Base-by-base conservation (phyloP, 2,113 vertebrate species). In the Cottus gobio region DNA sequence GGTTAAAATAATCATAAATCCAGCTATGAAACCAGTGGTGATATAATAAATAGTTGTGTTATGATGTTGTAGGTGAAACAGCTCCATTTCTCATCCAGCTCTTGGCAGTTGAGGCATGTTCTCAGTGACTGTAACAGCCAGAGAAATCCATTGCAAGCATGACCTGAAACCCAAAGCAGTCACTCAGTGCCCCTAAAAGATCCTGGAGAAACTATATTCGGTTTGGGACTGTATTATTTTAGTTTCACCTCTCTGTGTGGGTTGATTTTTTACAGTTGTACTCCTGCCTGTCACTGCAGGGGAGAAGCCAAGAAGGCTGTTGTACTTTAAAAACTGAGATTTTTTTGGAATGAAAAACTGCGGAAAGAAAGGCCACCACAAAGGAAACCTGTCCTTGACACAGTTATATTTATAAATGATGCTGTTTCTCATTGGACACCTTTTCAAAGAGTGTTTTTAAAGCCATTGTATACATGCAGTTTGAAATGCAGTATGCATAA, bases 1-100 rank as follows among this genome's bases (percentile, higher is more conserved):
- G 78, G 80, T 86, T 86, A 84, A 86, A 91, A 85, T 86, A 88
- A 83, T 70, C 78, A 88, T 89, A 91, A 90, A 92, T 90, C 74
- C 85, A 71, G 79, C 37, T 20, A 13, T 81, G 56, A 91, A 91
- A 87, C 68, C 70, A 78, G 65, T 34, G 63, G 75, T 79, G 83
- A 90, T 90, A 90, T 91, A 86, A 90, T 90, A 87, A 89, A 91
- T 87, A 80, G 80, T 87, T 84, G 84, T 91, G 90, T 91, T 89
- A 85, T 90, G 78, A 79, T 87, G 86, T 83, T 87, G 60, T 80
- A 69, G 67, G 48, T 82, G 83, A 72, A 87, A 85, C 82, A 30
- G 74, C 84, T 86, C 82, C 78, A 83, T 90, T 93, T 86, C 74
- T 92, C 86, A 86, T 83, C 81, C 73, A 60, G 68, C 66, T 75